Base-by-base conservation (phyloP, 1,140 invertebrate species). In the Drosophila albomicans region DNA sequence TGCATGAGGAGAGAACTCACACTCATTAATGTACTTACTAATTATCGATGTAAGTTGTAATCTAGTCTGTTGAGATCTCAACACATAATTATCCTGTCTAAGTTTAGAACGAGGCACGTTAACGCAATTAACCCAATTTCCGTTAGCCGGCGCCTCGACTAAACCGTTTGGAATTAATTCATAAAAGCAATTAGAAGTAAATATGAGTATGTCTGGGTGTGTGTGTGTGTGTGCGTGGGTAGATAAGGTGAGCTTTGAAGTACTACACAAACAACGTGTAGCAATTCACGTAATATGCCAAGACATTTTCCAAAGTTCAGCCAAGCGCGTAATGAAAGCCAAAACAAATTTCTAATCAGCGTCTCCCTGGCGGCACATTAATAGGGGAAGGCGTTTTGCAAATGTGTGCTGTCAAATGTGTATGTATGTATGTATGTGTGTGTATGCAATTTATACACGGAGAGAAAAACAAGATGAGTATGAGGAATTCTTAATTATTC, bases 91-190 rank as follows among this genome's bases (percentile, higher is more conserved):
- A 61, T 69, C 71, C 41, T 59, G 64, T 68, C 57, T 56, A 25
- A 25, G 57, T 41, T 56, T 32, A 25, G 28, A 65, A 25, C 46
- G 16, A 25, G 20, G 35, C 8, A 52, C 52, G 49, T 5, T 2
- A 45, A 59, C 25, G 16, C 68, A 87, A 82, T 88, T 87, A 87
- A 82, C 84, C 82, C 76, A 88, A 74, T 77, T 82, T 64, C 57
- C 45, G 52, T 32, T 10, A 69, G 48, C 7, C 11, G n/a, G 35
- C 35, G 49, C 20, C 46, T 64, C 11, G 2, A 28, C 15, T 49
- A 35, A 35, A 65, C 13, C 48, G 48, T 46, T 57, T 8, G 38
- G 56, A 64, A 59, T 45, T 75, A 62, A 46, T 63, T 73, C n/a
- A 58, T 20, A 74, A 58, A 81, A 6, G 38, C 10, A 67, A 58